Evolutionary conservation across 2,888 invertebrate species (phyloP).

Genomic region (Nasonia oneida): DNA sequence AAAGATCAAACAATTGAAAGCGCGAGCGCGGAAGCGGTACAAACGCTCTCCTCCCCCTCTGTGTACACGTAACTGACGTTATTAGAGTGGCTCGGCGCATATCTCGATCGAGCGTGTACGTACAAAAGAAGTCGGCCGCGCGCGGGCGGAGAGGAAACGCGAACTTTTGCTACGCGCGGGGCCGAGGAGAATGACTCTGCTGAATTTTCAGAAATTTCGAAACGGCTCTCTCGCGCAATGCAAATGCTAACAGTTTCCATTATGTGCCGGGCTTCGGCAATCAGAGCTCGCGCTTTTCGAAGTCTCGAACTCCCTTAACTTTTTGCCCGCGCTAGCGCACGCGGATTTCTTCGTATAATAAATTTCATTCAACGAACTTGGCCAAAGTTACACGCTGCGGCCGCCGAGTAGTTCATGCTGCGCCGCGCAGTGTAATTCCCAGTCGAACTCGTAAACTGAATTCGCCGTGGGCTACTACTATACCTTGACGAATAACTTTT

Average conservation of each 20-base stretch:
- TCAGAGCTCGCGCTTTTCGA: neutral
- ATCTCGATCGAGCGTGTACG: neutral
- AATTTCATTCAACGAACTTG: constrained; percentile 8
- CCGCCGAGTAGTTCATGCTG: neutral
- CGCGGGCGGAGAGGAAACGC: neutral
- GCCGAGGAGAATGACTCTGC: neutral
- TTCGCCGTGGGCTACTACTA: neutral
- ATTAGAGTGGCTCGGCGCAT: constrained; percentile 27
- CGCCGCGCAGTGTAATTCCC: neutral
- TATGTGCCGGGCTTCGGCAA: neutral
- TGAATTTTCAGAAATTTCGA: neutral
- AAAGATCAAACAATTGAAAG: constrained; percentile 41
- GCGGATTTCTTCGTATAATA: neutral
- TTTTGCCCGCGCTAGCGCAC: neutral
- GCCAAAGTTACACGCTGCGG: neutral
- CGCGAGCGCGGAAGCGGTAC: neutral
- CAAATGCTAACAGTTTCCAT: constrained; percentile 8
- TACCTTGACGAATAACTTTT: constrained; percentile 8
- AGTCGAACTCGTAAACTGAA: neutral
- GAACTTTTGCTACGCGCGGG: neutral
- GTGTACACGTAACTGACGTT: constrained; percentile 10
- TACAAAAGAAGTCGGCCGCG: constrained; percentile 16
- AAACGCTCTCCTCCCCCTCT: neutral
- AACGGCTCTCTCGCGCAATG: neutral
- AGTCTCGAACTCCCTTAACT: neutral